Percentiles rank a stretch among this genome's conserved stretches.
These are phyloP conservation scores for Xylota segnis DNA, from an alignment of 2,888 invertebrate species.

Conservation along the genomic window DNA sequence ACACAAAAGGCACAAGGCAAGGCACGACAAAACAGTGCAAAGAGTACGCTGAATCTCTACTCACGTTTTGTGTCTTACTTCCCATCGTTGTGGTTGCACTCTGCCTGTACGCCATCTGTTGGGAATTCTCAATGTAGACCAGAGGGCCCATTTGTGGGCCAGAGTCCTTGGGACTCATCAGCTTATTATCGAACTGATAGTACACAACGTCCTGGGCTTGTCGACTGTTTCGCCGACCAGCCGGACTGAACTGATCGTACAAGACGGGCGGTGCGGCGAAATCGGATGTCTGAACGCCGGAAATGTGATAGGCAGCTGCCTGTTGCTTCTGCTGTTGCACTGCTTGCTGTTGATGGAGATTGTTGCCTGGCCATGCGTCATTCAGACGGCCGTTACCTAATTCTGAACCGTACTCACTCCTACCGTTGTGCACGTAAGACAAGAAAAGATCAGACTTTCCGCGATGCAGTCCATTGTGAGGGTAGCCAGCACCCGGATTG, in stretches of 20 bases:
- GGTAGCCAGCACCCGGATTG: constrained; percentile 77
- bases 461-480: constrained; percentile 80
- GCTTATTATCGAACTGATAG: constrained; percentile 83
- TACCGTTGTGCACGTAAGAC: constrained; percentile 81
- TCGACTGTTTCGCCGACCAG: constrained; percentile 78
- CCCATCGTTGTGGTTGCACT: constrained; percentile 59
- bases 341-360: constrained; percentile 54
- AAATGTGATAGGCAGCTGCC: constrained; percentile 82
- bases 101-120: constrained; percentile 62
- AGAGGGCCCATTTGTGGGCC: constrained; percentile 63
- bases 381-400: constrained; percentile 61
- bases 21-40: constrained; percentile 40
- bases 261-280: constrained; percentile 81
- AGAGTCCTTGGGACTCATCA: constrained; percentile 68
- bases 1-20: constrained; percentile 65
- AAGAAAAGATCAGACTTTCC: constrained; percentile 84
- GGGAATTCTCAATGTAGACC: constrained; percentile 65
- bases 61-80: constrained; percentile 73
- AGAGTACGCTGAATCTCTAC: constrained; percentile 48
- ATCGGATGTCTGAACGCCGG: constrained; percentile 83
- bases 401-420: constrained; percentile 59
- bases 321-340: constrained; percentile 71
- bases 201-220: constrained; percentile 81
- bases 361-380: constrained; percentile 69
- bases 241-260: constrained; percentile 69